Conservation (phyloP, 92 coral and sea anemone genomes). For the Ricordea florida region DNA sequence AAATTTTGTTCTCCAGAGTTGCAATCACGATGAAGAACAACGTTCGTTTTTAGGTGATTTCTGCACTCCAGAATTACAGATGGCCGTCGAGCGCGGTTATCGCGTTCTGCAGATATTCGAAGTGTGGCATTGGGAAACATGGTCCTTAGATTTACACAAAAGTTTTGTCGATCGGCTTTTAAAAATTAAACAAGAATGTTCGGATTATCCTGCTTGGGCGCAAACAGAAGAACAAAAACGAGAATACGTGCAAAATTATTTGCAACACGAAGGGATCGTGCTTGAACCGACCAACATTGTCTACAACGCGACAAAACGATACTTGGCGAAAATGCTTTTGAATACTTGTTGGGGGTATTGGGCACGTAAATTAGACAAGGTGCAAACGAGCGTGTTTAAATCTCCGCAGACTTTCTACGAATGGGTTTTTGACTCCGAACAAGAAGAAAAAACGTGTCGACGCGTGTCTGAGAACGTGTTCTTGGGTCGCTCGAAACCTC, state of each 20-base stretch:
- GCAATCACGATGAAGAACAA: neutral
- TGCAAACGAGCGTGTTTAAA: no score
- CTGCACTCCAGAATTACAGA: neutral
- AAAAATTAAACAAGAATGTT: neutral
- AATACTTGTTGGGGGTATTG: no score
- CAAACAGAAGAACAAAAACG: neutral
- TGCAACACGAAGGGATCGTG: neutral
- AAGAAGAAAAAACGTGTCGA: no score
- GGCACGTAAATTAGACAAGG: no score
- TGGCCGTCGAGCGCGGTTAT: neutral
- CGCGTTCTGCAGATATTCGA: neutral
- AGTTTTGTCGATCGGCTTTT: neutral
- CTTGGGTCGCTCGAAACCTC: no score
- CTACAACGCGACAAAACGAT: no score
- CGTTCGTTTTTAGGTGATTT: neutral
- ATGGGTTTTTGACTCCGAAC: no score
- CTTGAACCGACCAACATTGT: no score
- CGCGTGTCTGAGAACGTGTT: no score
- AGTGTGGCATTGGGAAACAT: neutral
- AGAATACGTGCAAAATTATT: neutral
- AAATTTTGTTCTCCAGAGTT: neutral
- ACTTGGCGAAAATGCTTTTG: no score
- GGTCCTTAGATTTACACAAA: neutral
- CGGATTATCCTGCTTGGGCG: neutral
- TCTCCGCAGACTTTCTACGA: no score